Conservation (phyloP, 2,113 vertebrate genomes). For the Corythaixoides concolor region DNA sequence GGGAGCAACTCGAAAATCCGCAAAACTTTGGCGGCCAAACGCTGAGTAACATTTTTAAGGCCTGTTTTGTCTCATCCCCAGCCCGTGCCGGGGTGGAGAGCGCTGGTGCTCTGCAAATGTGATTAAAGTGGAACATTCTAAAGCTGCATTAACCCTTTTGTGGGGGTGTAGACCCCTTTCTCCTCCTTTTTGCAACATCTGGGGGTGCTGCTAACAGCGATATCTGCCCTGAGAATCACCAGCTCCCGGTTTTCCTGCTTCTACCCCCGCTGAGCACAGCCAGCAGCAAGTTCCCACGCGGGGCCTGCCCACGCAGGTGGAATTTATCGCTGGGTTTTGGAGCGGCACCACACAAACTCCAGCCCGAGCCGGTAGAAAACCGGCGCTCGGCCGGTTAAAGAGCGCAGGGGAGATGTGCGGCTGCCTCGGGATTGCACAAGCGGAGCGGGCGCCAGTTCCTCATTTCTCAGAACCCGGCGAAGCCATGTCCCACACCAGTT, state of each 20-base stretch:
- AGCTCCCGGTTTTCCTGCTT: neutral
- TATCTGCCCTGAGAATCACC: neutral
- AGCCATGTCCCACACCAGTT: neutral
- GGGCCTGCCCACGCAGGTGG: neutral
- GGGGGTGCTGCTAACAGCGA: accelerated
- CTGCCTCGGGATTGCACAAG: constrained; percentile 14
- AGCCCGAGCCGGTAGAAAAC: neutral
- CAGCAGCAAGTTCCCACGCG: accelerated
- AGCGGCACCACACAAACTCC: neutral
- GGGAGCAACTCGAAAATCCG: neutral
- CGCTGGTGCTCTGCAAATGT: neutral
- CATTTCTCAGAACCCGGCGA: neutral
- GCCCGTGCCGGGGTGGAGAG: neutral
- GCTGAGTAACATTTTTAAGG: neutral
- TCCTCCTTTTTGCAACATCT: neutral
- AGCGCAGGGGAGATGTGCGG: neutral
- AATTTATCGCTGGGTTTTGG: neutral
- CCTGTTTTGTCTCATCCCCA: neutral
- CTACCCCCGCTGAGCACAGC: accelerated
- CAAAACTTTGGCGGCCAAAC: neutral
- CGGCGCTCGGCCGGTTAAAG: neutral
- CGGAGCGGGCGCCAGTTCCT: constrained; percentile 8
- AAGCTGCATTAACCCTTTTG: neutral
- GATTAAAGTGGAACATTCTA: neutral
- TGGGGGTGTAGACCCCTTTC: neutral